A percentile compares a stretch with the other conserved stretches of the same genome.
phyloP scores from a whole-genome alignment of 2,113 vertebrate species.

The Ibidorhyncha struthersii region DNA sequence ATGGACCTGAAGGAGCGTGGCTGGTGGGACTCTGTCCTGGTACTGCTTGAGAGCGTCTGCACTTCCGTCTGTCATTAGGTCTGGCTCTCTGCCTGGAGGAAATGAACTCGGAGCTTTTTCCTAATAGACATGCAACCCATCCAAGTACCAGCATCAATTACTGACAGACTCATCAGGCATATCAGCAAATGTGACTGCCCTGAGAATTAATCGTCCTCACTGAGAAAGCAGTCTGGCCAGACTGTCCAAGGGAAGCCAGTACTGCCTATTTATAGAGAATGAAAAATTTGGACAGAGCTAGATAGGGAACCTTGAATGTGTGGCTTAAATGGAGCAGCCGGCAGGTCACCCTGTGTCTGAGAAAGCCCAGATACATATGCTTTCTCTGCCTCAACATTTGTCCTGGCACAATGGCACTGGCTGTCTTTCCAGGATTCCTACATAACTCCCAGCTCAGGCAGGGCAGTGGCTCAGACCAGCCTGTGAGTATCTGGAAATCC shows the following conservation, averaged over 20 bases:
- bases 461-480: not conserved
- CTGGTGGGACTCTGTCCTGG: not conserved
- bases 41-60: accelerated
- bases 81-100: not conserved
- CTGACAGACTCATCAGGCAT: not conserved
- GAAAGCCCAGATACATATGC: not conserved
- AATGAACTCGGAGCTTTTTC: not conserved
- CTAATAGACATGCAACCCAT: not conserved
- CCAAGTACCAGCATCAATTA: not conserved
- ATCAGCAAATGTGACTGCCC: not conserved
- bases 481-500: not conserved
- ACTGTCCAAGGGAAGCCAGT: not conserved
- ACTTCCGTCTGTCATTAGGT: not conserved
- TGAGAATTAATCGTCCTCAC: not conserved
- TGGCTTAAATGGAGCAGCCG: not conserved
- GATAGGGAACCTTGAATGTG: not conserved
- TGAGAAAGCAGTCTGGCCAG: not conserved
- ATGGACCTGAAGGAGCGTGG: not conserved
- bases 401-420: not conserved
- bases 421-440: not conserved
- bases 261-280: not conserved
- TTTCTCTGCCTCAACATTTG: not conserved
- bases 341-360: not conserved
- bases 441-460: not conserved
- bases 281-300: not conserved